Percentiles rank a stretch among this genome's conserved stretches.
Evolutionary conservation across 2,113 vertebrate genomes (phyloP).

Genomic region (Pionites leucogaster): DNA sequence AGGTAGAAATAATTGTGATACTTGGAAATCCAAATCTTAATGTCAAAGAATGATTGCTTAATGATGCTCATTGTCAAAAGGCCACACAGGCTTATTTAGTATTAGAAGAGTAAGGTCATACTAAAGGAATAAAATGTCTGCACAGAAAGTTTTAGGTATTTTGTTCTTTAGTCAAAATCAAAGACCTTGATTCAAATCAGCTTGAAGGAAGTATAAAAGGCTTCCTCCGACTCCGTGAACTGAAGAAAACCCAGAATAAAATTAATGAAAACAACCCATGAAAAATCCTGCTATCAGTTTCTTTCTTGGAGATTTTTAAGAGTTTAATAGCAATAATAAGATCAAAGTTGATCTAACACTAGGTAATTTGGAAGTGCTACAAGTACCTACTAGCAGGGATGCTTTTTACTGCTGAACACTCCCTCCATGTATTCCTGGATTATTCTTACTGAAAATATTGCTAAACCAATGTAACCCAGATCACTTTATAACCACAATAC

Average conservation of each 20-base stretch:
- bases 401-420: neutral
- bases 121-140: neutral
- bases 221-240: neutral
- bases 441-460: neutral
- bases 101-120: neutral
- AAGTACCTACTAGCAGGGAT: neutral
- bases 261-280: neutral
- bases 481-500: neutral
- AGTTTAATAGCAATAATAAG: neutral
- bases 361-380: neutral
- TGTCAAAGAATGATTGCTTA: conserved; percentile 8
- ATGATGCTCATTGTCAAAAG: conserved; percentile 17
- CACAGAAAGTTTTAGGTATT: neutral
- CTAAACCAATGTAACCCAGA: neutral
- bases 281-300: neutral
- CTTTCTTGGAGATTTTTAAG: neutral
- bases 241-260: neutral
- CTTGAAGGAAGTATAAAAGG: neutral
- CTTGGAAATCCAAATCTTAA: conserved; percentile 12
- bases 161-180: neutral
- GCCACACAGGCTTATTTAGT: neutral
- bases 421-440: neutral
- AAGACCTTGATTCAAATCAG: neutral
- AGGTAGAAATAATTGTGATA: neutral
- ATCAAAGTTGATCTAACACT: neutral